Conservation (phyloP, 2,113 vertebrate species). For the Corythoichthys haematopterus region DNA sequence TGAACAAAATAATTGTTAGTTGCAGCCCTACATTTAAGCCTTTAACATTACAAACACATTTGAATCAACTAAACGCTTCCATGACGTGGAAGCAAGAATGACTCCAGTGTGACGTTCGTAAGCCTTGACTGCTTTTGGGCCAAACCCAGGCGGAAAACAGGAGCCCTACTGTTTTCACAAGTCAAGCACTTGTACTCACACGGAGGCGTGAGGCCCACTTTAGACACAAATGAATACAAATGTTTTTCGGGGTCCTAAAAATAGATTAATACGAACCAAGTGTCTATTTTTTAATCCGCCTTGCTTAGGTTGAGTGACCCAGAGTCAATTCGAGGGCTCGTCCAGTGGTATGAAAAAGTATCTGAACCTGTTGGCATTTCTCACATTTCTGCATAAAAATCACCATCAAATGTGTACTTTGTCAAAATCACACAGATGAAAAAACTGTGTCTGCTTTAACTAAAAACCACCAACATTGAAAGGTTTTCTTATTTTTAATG, state of each 20-base stretch:
- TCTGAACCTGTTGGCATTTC: too few species aligned
- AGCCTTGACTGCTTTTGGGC: slow-evolving; percentile 55
- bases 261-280: background rate
- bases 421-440: too few species aligned
- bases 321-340: background rate
- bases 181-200: slow-evolving; percentile 42
- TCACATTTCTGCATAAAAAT: too few species aligned
- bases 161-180: slow-evolving; percentile 66
- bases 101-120: slow-evolving; percentile 66
- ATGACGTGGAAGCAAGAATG: slow-evolving; percentile 56
- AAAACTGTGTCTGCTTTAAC: too few species aligned
- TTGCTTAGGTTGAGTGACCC: background rate
- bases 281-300: background rate
- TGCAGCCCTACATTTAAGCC: too few species aligned
- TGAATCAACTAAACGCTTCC: background rate
- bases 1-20: too few species aligned
- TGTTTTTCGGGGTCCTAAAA: background rate
- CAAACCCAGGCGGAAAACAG: slow-evolving; percentile 66
- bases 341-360: too few species aligned
- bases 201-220: slow-evolving; percentile 33
- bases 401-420: too few species aligned
- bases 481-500: too few species aligned
- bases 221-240: background rate
- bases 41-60: too few species aligned
- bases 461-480: too few species aligned